Base-by-base conservation (phyloP, 2,888 invertebrate species). In the Eupithecia dodoneata region DNA sequence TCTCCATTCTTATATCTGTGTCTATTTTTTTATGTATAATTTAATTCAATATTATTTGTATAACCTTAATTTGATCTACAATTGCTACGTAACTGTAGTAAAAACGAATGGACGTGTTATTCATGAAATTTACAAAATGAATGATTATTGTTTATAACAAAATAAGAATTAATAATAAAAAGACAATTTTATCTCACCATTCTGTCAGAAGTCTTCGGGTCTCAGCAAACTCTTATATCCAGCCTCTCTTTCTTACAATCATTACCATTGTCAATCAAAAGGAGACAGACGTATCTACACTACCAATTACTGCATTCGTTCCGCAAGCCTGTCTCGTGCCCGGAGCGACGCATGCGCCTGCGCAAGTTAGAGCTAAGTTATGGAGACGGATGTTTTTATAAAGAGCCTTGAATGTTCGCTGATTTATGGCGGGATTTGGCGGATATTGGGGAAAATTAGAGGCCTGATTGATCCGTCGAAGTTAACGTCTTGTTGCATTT, bases 351-450 rank as follows among this genome's bases (percentile, higher is more conserved):
- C 49, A 66, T 73, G 7, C 49, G 49, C 72, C 45, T 30, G 30
- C 30, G 45, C 7, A 49, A 52, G 75, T 80, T 81, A 72, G 70
- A 63, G 12, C 15, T 41, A 44, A 76, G 74, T 65, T 82, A 72
- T 81, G 80, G 84, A 83, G 74, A 59, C 9, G 75, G 81, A 82
- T 72, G 66, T 72, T 75, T 49, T 77, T 76, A 63, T 76, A 74
- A 78, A 72, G 74, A 70, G 70, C 52, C 9, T 66, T 4, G 73
- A 63, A 73, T 73, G 18, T n/a, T 41, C 41, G 2, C 45, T 72
- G 69, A 77, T 74, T 74, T 77, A 74, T 71, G 42, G 30, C n/a
- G 44, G 70, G 10, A n/a, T 44, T 13, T 42, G 42, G 42, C 5
- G 30, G 18, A 63, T 30, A 30, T 30, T 63, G 30, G 1, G 0